phyloP scores from a whole-genome alignment of 2,113 vertebrate species.

The Sander vitreus region DNA sequence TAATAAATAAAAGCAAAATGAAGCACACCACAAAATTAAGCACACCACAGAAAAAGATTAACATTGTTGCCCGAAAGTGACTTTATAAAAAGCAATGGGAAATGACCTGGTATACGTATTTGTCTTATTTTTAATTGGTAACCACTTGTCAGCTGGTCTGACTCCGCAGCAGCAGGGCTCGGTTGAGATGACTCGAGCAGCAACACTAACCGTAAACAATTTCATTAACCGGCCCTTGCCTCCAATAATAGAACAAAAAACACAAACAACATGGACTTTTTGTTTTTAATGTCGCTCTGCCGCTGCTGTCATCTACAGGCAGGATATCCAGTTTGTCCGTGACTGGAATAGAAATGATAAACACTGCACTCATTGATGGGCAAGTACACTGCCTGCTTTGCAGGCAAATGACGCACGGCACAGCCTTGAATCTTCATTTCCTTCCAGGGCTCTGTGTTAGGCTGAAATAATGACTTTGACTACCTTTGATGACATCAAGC shows the following conservation, averaged over 20 bases:
- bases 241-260: conserved; percentile 81
- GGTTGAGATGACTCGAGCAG: conserved; percentile 31
- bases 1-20: not conserved
- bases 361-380: conserved; percentile 56
- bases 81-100: conserved; percentile 15
- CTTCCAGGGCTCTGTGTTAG: conserved; percentile 39
- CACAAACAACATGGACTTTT: conserved; percentile 77
- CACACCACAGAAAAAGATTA: not conserved
- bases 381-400: conserved; percentile 63
- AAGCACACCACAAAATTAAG: too few relatives aligned
- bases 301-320: conserved; percentile 43
- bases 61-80: not conserved
- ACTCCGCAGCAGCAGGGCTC: conserved; percentile 59
- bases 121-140: conserved; percentile 36
- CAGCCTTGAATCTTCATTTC: conserved; percentile 67
- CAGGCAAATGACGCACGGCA: conserved; percentile 73
- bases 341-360: conserved; percentile 77
- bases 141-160: conserved; percentile 40
- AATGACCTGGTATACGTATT: conserved; percentile 25
- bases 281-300: conserved; percentile 59
- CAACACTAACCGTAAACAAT: conserved; percentile 81
- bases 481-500: conserved; percentile 35
- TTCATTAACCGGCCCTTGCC: conserved; percentile 79
- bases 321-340: conserved; percentile 73
- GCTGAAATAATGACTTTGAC: conserved; percentile 45